Evolutionary conservation across 2,797 vertebrate genomes (phyloP).

Genomic region (Chelon labrosus): DNA sequence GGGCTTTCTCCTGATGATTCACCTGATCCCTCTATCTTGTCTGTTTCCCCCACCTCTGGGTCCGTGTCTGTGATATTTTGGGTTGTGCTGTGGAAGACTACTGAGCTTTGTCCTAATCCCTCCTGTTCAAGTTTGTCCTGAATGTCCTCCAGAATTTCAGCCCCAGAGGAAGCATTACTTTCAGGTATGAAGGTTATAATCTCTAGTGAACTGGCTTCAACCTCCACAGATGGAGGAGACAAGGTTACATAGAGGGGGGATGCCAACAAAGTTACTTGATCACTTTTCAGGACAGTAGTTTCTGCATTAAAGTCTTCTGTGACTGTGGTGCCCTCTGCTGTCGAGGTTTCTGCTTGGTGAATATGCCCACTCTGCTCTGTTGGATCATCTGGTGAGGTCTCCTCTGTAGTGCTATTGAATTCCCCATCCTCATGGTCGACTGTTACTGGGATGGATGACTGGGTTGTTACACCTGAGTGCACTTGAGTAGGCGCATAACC

Average conservation of each 20-base stretch:
- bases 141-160: conserved; percentile 47
- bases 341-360: conserved; percentile 22
- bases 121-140: conserved; percentile 54
- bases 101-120: conserved; percentile 39
- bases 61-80: conserved; percentile 35
- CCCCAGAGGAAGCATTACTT: conserved; percentile 37
- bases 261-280: conserved; percentile 47
- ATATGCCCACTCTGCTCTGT: conserved; percentile 42
- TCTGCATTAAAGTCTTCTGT: conserved; percentile 39
- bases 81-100: conserved; percentile 30
- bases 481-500: conserved; percentile 45
- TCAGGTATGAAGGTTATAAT: conserved; percentile 49
- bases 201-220: conserved; percentile 58
- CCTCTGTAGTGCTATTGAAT: conserved; percentile 27
- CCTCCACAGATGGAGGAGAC: conserved; percentile 33
- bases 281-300: background rate
- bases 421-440: conserved; percentile 30
- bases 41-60: conserved; percentile 10
- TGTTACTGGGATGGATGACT: conserved; percentile 18
- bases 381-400: conserved; percentile 27
- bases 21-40: conserved; percentile 38
- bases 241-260: conserved; percentile 40
- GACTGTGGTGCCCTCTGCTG: conserved; percentile 30
- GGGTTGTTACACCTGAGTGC: conserved; percentile 4
- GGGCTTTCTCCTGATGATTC: conserved; percentile 54